Evolutionary conservation across 2,888 invertebrate species (phyloP), one percentile per base, ranked within the genome.

Genomic region (Meteorus cinctellus): DNA sequence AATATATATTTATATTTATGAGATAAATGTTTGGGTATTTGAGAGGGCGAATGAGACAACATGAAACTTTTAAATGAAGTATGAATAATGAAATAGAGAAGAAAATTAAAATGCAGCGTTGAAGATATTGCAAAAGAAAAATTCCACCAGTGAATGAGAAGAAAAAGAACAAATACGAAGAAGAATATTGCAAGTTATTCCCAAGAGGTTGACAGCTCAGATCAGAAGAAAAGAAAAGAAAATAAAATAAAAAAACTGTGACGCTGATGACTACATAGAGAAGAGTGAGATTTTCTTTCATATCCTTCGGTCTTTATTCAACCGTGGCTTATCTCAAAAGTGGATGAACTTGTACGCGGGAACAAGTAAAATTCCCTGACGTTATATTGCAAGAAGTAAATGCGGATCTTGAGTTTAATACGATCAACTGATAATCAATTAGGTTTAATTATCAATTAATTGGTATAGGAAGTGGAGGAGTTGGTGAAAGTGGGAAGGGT

Each of bases 131-230:
- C 62, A 45, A 36, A 36, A 41, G 14, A 24, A 34, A 24, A 24
- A 24, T 24, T 24, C 4, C 29, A 62, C 16, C 14, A 41, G 36
- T 63, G 66, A 69, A 65, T 71, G 55, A 75, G 55, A 66, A n/a
- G 66, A 48, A 62, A 59, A 72, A 45, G 72, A 92, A 91, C n/a
- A 81, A 89, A 91, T 34, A 79, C 89, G 62, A 72, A 60, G 45
- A 63, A 34, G 36, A 31, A 27, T 34, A 66, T 72, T 66, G 71
- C 59, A 67, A 34, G 59, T 60, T 67, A 72, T 72, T 72, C 72
- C 29, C 72, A 51, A 80, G 27, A 91, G 91, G 81, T 91, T 29
- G 27, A 62, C 29, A 19, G 55, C 12, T 41, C 41, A 91, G 90
- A 91, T 91, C 41, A 10, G 84, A 63, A 45, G 69, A 66, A 75